Evolutionary conservation across 2,113 vertebrate species (phyloP).

Genomic region (Pagrus major): DNA sequence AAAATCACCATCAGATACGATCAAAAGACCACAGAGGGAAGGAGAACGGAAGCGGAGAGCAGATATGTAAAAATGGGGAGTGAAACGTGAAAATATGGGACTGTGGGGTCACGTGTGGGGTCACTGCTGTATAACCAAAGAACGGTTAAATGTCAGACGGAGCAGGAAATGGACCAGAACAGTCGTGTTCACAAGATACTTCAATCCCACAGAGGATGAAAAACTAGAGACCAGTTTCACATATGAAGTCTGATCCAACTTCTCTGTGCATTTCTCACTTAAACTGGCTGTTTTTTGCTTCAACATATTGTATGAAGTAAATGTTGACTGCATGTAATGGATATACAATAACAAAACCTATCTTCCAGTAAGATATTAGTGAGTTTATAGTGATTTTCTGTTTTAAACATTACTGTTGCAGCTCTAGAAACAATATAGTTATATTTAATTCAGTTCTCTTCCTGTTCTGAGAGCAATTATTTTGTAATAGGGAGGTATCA

Average conservation of each 20-base stretch:
- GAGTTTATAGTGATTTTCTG: no score
- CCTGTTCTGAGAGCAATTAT: no score
- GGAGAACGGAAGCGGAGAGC: background rate
- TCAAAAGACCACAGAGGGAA: background rate
- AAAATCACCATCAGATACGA: background rate
- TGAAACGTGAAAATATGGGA: conserved; percentile 36
- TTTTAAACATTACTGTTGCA: no score
- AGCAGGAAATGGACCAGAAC: background rate
- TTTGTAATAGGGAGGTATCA: no score
- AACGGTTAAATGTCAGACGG: background rate
- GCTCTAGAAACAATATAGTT: no score
- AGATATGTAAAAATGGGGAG: conserved; percentile 30
- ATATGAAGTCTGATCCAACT: background rate
- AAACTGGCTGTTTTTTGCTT: no score
- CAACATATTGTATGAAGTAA: no score
- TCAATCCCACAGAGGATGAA: background rate
- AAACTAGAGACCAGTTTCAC: background rate
- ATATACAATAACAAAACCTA: no score
- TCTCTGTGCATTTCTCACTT: background rate
- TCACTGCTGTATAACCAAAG: background rate
- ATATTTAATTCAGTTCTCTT: no score
- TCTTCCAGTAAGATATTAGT: no score
- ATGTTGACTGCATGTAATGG: no score
- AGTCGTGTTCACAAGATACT: background rate
- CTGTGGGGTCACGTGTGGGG: background rate